Evolutionary conservation across 2,888 invertebrate genomes (phyloP), one percentile per base, ranked within the genome.

Genomic region (Noctua janthina): DNA sequence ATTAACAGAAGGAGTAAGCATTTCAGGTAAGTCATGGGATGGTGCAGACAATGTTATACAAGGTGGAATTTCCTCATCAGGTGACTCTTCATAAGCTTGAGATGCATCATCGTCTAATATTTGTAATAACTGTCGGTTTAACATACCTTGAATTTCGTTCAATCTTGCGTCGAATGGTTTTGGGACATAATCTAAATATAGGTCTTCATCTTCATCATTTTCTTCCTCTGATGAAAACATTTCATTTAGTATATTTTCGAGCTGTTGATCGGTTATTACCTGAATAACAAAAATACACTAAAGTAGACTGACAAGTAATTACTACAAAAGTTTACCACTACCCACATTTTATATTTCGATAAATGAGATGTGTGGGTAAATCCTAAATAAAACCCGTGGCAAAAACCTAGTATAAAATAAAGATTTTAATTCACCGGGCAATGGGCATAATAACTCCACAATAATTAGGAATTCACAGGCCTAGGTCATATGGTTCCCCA

Each of bases 371-470:
- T 10, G 56, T 23, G 23, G 5, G 56, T 56, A 56, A 74, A 74
- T 51, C 74, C 64, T 74, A 66, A 74, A 51, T 64, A 74, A 74
- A 64, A 74, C 64, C 74, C 74, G 64, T 13, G 64, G 74, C 51
- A 51, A 74, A 66, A 74, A 51, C 49, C 74, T 74, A 69, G 69
- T 35, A 62, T 74, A 67, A 67, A 67, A 67, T 54, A 67, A 74
- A 74, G 66, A 54, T 56, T 74, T 74, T 6, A 69, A 76, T 69
- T 76, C 69, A 76, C 76, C 76, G 49, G 76, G 76, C 69, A 76
- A 76, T 76, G 59, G 59, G 49, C 69, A 76, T 69, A 69, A 59
- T 46, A 68, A 54, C 29, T 46, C 68, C 75, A 3, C 56, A 75
- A 56, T 49, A 69, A 76, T 76, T 76, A 62, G 59, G 76, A 23